phyloP scores from a whole-genome alignment of 2,888 invertebrate species.

The Danaus chrysippus region DNA sequence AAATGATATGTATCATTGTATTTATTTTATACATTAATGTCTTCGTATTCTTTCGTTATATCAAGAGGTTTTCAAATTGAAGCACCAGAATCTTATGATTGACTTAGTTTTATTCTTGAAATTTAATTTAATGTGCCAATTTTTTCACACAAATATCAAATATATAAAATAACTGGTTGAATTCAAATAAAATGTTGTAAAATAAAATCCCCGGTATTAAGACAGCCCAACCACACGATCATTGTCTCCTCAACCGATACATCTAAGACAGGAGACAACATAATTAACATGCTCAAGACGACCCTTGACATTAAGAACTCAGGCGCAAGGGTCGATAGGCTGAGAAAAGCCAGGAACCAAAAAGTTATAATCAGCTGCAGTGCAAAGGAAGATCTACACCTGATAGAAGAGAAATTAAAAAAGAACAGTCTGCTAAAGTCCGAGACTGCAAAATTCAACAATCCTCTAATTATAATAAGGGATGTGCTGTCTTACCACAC shows the following conservation, averaged over 20 bases:
- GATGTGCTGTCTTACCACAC: slow-evolving; percentile 22
- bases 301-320: slow-evolving; percentile 8
- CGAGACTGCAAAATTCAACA: slow-evolving; percentile 14
- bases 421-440: slow-evolving; percentile 4
- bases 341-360: slow-evolving; percentile 16
- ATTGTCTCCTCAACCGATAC: slow-evolving; percentile 14
- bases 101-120: too few relatives aligned
- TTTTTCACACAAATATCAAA: too few relatives aligned
- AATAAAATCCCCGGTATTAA: not conserved
- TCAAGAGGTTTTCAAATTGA: too few relatives aligned
- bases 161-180: too few relatives aligned
- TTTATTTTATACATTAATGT: too few relatives aligned
- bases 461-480: slow-evolving; percentile 16
- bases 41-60: too few relatives aligned
- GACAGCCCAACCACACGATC: slow-evolving; percentile 11
- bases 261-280: slow-evolving; percentile 4
- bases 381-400: slow-evolving; percentile 15
- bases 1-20: too few relatives aligned
- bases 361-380: slow-evolving; percentile 17
- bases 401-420: slow-evolving; percentile 4
- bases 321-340: slow-evolving; percentile 13
- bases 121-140: too few relatives aligned
- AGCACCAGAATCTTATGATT: too few relatives aligned
- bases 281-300: slow-evolving; percentile 9
- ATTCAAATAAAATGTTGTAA: too few relatives aligned